Conservation (phyloP, 2,888 invertebrate species). For the Cloeon dipterum region DNA sequence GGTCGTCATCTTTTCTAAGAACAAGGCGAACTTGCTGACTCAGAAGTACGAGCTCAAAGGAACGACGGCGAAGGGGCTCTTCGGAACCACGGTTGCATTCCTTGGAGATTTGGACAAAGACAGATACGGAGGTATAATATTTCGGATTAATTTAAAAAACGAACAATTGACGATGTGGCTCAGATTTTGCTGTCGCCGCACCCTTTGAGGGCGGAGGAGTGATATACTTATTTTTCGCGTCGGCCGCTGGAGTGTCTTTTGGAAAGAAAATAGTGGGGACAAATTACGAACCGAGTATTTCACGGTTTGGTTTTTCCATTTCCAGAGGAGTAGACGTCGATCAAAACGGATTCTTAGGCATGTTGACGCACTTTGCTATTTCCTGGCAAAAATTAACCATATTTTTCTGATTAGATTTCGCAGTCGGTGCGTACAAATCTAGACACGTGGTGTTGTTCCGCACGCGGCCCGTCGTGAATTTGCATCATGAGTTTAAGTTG, state of each 20-base stretch:
- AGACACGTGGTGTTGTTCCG: conserved; percentile 16
- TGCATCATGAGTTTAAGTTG: not conserved
- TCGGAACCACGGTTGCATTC: conserved; percentile 28
- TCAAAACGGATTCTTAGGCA: conserved; percentile 17
- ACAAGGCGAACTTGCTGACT: not conserved
- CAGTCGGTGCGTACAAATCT: conserved; percentile 19
- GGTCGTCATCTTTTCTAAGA: conserved; percentile 12
- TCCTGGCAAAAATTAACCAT: no score
- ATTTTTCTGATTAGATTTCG: conserved; percentile 13
- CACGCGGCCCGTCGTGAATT: conserved; percentile 14
- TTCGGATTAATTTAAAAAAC: not conserved
- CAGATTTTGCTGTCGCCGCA: conserved; percentile 16
- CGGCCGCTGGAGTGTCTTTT: conserved; percentile 10
- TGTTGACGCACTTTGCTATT: not conserved
- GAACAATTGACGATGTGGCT: not conserved
- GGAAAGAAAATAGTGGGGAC: conserved; percentile 17
- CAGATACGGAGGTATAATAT: conserved; percentile 24
- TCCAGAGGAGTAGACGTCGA: conserved; percentile 18
- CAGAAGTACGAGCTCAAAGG: conserved; percentile 14
- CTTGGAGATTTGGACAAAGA: conserved; percentile 34
- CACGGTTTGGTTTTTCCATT: conserved; percentile 20
- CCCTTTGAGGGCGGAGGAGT: conserved; percentile 14
- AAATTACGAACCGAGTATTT: conserved; percentile 11
- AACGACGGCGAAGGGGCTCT: conserved; percentile 21
- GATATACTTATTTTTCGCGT: conserved; percentile 14